A percentile compares a stretch with the other conserved stretches of the same genome.
phyloP scores from a whole-genome alignment of 30 jellyfish, hydroid and myxozoan genomes.

The Aurelia aurita region DNA sequence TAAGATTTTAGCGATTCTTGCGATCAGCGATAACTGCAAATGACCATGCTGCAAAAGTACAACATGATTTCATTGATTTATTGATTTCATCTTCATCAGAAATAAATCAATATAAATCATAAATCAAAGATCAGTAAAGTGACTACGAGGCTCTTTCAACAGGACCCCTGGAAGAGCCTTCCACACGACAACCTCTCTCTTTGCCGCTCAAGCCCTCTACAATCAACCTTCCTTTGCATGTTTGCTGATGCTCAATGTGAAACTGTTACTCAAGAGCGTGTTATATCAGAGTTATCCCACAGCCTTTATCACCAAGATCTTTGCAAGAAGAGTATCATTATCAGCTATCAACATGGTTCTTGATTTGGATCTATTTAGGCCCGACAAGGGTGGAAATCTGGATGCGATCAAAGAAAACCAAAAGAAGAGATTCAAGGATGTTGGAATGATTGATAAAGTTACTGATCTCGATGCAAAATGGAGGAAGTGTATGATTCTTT shows the following conservation, averaged over 20 bases:
- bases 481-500: constrained; percentile 78
- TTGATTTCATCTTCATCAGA: no score
- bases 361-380: constrained; percentile 85
- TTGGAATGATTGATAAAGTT: constrained; percentile 81
- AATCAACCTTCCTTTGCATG: not conserved
- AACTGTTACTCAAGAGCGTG: not conserved
- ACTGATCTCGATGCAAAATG: constrained; percentile 88
- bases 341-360: constrained; percentile 85
- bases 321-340: not conserved
- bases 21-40: no score
- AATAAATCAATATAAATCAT: no score
- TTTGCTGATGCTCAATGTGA: constrained; percentile 45
- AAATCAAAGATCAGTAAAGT: not conserved
- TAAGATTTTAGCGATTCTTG: no score
- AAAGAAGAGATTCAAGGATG: constrained; percentile 90
- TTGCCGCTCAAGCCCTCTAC: not conserved
- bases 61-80: not conserved
- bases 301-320: not conserved
- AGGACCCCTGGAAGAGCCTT: constrained; percentile 15
- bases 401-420: constrained; percentile 89
- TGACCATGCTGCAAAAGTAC: not conserved
- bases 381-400: constrained; percentile 93
- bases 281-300: not conserved
- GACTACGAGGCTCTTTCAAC: constrained; percentile 35
- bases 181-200: not conserved